Evolutionary conservation across 2,113 vertebrate genomes (phyloP).

Genomic region (Phylloscopus trochilus): DNA sequence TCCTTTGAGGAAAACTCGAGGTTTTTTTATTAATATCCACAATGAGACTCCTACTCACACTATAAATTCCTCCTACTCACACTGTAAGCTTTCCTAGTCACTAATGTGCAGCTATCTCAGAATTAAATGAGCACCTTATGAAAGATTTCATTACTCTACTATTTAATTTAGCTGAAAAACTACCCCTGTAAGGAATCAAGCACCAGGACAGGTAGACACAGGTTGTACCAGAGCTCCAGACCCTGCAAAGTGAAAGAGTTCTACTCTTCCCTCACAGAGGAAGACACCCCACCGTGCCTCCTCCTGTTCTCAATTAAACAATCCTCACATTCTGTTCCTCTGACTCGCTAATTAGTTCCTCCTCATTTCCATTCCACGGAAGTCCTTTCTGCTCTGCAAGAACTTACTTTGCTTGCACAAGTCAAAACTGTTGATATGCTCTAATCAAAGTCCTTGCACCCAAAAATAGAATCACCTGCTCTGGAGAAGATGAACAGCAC

Average conservation of each 20-base stretch:
- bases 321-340: neutral
- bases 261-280: neutral
- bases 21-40: neutral
- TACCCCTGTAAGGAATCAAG: neutral
- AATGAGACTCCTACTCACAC: neutral
- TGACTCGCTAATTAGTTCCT: neutral
- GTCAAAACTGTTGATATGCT: neutral
- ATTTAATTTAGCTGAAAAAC: neutral
- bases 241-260: neutral
- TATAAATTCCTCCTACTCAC: neutral
- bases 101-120: neutral
- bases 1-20: neutral
- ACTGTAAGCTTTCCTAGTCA: neutral
- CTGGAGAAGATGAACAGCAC: neutral
- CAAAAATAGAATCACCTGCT: neutral
- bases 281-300: neutral
- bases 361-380: neutral
- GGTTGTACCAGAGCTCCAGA: neutral
- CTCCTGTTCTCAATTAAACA: neutral
- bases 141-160: neutral
- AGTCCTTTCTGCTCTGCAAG: neutral
- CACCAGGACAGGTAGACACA: neutral
- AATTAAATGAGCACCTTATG: neutral
- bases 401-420: neutral
- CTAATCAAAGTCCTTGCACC: neutral